phyloP scores from a whole-genome alignment of 2,888 invertebrate genomes.

The Caenorhabditis sp. region DNA sequence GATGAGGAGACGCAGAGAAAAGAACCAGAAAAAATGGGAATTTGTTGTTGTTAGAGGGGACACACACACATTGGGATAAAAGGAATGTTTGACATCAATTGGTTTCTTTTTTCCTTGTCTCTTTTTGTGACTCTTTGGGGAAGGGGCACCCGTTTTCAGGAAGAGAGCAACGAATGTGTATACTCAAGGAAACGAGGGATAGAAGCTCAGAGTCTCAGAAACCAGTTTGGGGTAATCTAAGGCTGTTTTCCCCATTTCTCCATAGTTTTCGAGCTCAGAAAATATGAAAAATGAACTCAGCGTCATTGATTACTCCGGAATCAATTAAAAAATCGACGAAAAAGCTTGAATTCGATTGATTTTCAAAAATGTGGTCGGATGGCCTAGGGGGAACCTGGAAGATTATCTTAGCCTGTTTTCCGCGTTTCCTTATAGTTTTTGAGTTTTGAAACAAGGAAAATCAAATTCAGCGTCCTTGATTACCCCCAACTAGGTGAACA shows the following conservation, averaged over 20 bases:
- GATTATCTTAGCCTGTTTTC: too few relatives aligned
- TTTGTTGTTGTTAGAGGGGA: neutral
- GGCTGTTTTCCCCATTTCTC: too few relatives aligned
- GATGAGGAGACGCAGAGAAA: slow-evolving; percentile 4
- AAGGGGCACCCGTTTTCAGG: neutral
- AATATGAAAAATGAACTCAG: neutral
- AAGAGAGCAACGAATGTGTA: neutral
- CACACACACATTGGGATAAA: slow-evolving; percentile 10
- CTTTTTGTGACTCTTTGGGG: slow-evolving; percentile 10
- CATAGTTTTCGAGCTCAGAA: too few relatives aligned
- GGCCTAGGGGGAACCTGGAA: too few relatives aligned
- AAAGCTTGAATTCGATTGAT: neutral
- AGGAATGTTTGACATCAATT: slow-evolving; percentile 43
- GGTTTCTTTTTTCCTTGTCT: slow-evolving; percentile 15
- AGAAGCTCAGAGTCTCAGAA: too few relatives aligned
- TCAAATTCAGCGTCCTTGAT: neutral
- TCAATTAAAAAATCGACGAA: neutral
- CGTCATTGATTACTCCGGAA: neutral
- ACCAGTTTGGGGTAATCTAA: too few relatives aligned
- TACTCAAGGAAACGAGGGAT: too few relatives aligned
- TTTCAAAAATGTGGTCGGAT: neutral
- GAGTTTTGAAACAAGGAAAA: too few relatives aligned
- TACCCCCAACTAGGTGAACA: neutral
- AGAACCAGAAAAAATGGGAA: neutral
- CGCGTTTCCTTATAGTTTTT: too few relatives aligned